phyloP scores from a whole-genome alignment of 2,888 invertebrate genomes.

The Perizoma affinitatum region DNA sequence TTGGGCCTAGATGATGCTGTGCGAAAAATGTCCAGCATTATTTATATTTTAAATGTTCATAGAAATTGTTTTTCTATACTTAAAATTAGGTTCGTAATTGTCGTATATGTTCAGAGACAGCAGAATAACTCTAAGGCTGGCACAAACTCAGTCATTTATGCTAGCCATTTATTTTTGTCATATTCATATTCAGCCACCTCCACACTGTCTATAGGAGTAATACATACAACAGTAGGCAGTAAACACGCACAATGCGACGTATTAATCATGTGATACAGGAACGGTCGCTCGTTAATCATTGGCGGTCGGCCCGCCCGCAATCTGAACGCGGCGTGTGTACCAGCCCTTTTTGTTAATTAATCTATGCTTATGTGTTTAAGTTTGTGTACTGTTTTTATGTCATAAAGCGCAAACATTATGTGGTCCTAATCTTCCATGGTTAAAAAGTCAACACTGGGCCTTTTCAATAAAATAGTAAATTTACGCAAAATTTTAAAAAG shows the following conservation, averaged over 20 bases:
- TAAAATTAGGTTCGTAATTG: no score
- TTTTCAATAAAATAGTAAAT: no score
- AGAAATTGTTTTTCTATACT: no score
- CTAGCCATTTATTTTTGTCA: constrained; percentile 35
- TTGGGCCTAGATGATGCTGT: no score
- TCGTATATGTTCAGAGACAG: no score
- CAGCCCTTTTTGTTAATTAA: constrained; percentile 81
- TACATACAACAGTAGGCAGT: constrained; percentile 19
- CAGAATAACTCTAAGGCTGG: no score
- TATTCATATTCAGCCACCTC: constrained; percentile 1
- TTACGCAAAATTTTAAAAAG: no score
- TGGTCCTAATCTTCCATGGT: no score
- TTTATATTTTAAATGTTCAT: no score
- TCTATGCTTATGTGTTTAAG: constrained; percentile 52
- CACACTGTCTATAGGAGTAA: constrained; percentile 10
- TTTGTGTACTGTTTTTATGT: constrained; percentile 16
- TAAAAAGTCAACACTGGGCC: no score
- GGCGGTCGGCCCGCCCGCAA: constrained; percentile 69
- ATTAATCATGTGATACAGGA: constrained; percentile 80
- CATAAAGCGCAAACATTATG: background rate
- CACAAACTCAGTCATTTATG: constrained; percentile 23
- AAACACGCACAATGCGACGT: constrained; percentile 67
- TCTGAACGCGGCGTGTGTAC: constrained; percentile 62
- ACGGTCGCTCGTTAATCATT: constrained; percentile 77
- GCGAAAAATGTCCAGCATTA: no score